Evolutionary conservation across 2,888 invertebrate species (phyloP).

Genomic region (Zhengitettix transpicula): DNA sequence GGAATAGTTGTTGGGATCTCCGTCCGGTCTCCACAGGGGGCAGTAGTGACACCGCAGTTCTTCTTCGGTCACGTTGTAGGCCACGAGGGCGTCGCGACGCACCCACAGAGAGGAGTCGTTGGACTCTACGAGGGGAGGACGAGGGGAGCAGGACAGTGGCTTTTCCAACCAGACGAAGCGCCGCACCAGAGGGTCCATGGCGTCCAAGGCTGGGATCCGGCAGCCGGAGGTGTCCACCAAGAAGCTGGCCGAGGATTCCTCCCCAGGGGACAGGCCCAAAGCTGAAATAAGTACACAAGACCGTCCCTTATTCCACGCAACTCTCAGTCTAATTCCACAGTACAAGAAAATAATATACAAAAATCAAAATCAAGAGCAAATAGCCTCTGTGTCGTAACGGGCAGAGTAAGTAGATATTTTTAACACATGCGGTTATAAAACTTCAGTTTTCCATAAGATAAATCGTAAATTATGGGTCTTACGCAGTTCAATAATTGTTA

Average conservation of each 20-base stretch:
- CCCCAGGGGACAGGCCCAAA: too few species aligned
- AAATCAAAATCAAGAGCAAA: too few species aligned
- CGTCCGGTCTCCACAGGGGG: constrained; percentile 7
- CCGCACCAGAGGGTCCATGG: constrained; percentile 7
- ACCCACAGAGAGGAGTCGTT: constrained; percentile 38
- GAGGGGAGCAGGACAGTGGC: constrained; percentile 5
- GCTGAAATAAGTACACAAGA: too few species aligned
- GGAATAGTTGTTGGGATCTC: constrained; percentile 1
- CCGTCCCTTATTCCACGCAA: too few species aligned
- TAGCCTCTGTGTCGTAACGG: too few species aligned
- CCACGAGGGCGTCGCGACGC: constrained; percentile 26
- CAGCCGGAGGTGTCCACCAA: constrained; percentile 11
- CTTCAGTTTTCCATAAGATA: too few species aligned
- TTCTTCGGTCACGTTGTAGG: constrained; percentile 32
- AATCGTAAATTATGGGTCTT: too few species aligned
- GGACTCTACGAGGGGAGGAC: constrained; percentile 7
- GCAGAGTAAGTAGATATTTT: too few species aligned
- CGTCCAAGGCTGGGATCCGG: constrained; percentile 12
- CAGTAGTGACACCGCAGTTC: constrained; percentile 22
- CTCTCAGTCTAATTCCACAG: too few species aligned
- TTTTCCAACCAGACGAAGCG: constrained; percentile 3
- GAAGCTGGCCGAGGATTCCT: not conserved
- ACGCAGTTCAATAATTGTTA: too few species aligned
- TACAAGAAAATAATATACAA: too few species aligned
- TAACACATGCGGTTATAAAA: too few species aligned